phyloP scores from a whole-genome alignment of 2,113 vertebrate genomes.

The Ptilonorhynchus violaceus region DNA sequence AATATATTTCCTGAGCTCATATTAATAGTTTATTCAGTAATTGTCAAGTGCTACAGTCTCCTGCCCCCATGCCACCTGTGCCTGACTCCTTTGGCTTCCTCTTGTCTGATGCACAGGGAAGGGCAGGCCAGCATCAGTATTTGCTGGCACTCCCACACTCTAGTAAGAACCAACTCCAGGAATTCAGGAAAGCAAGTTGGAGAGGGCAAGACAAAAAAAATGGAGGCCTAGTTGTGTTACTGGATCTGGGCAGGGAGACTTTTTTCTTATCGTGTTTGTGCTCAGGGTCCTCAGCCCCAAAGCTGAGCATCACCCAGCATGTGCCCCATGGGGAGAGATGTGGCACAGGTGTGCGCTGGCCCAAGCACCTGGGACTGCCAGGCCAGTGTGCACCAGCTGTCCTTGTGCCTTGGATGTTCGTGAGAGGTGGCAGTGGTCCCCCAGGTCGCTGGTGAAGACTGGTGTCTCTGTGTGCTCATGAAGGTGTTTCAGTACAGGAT shows the following conservation, averaged over 20 bases:
- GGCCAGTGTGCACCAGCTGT: rapidly evolving
- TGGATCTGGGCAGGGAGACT: not conserved
- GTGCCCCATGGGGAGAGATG: not conserved
- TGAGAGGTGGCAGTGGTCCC: not conserved
- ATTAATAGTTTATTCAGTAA: not conserved
- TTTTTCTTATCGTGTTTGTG: not conserved
- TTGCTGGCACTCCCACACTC: not conserved
- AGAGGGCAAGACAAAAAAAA: not conserved
- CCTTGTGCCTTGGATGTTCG: not conserved
- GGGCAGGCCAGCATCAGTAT: not conserved
- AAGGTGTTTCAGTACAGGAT: too few relatives aligned
- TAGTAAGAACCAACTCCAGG: not conserved
- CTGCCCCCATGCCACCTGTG: rapidly evolving
- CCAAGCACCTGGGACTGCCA: rapidly evolving
- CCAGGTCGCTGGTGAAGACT: rapidly evolving
- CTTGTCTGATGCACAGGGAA: rapidly evolving
- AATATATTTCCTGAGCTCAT: not conserved
- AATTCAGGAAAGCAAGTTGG: rapidly evolving
- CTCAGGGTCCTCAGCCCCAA: not conserved
- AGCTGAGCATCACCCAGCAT: rapidly evolving
- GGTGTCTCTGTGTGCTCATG: rapidly evolving
- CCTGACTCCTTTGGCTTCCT: not conserved
- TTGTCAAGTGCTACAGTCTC: not conserved
- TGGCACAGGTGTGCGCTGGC: not conserved
- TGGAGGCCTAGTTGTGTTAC: rapidly evolving